Conservation (phyloP, 1,140 invertebrate genomes). For the Macrostomum lignano region DNA sequence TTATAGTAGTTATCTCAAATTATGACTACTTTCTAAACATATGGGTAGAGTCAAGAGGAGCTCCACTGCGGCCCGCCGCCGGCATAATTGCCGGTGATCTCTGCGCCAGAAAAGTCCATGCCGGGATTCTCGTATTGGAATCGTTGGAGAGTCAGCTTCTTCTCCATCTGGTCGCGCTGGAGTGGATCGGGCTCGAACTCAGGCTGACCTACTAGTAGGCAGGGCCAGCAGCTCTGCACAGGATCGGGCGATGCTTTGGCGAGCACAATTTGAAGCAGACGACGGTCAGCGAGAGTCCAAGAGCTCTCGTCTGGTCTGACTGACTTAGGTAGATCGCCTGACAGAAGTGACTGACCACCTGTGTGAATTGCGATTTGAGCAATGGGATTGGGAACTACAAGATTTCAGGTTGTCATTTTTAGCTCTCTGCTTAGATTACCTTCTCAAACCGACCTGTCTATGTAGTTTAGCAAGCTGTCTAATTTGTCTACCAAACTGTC, state of each 20-base stretch:
- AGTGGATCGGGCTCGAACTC: conserved; percentile 20
- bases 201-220: conserved; percentile 27
- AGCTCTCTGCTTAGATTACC: no score
- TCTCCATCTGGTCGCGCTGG: conserved; percentile 30
- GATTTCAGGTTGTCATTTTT: no score
- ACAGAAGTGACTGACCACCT: no score
- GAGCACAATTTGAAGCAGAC: background rate
- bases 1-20: conserved; percentile 1
- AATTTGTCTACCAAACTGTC: no score
- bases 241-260: conserved; percentile 6
- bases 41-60: background rate
- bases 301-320: no score
- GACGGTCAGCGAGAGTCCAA: no score
- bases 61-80: conserved; percentile 15
- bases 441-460: no score
- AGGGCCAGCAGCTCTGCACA: conserved; percentile 30
- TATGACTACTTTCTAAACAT: background rate
- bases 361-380: no score
- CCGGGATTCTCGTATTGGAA: conserved; percentile 34
- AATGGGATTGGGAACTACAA: no score
- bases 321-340: no score
- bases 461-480: no score
- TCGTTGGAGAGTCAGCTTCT: conserved; percentile 33
- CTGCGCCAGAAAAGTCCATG: conserved; percentile 31
- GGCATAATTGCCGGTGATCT: conserved; percentile 27